phyloP scores from a whole-genome alignment of 2,888 invertebrate genomes.

The Stenurella melanura region DNA sequence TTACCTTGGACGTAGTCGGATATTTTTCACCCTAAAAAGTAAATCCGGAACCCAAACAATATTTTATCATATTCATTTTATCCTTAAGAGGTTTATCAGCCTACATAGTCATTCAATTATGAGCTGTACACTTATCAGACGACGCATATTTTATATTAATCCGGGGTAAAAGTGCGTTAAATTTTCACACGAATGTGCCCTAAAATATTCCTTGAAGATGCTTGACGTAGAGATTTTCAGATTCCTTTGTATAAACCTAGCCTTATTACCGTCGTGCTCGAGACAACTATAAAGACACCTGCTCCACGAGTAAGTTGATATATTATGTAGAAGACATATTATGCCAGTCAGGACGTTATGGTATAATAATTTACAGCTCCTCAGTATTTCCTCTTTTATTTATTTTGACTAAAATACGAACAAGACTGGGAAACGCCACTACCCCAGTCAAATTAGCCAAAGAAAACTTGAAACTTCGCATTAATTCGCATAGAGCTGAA shows the following conservation, averaged over 20 bases:
- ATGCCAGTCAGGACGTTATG: slow-evolving; percentile 4
- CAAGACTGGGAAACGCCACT: background rate
- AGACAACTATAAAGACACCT: slow-evolving; percentile 25
- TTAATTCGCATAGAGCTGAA: no score
- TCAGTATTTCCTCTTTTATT: background rate
- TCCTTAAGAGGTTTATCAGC: slow-evolving; percentile 23
- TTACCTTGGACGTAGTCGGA: background rate
- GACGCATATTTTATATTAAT: background rate
- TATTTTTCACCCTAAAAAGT: background rate
- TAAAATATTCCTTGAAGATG: slow-evolving; percentile 10
- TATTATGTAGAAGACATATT: slow-evolving; percentile 27
- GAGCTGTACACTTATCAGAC: slow-evolving; percentile 8
- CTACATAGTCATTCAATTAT: slow-evolving; percentile 2
- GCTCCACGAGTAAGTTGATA: slow-evolving; percentile 16
- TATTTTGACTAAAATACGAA: background rate
- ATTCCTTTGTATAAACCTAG: slow-evolving; percentile 21
- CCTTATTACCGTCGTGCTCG: slow-evolving; percentile 8
- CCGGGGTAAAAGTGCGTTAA: background rate
- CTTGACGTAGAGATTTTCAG: slow-evolving; percentile 24
- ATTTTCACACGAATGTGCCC: background rate
- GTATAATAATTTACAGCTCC: background rate
- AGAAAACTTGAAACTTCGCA: no score
- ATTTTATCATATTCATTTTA: slow-evolving; percentile 6
- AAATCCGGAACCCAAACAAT: slow-evolving; percentile 3
- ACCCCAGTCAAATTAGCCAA: no score